These are phyloP conservation scores for Eudemis profundana DNA, from an alignment of 2,888 invertebrate species.

Conservation along the genomic window DNA sequence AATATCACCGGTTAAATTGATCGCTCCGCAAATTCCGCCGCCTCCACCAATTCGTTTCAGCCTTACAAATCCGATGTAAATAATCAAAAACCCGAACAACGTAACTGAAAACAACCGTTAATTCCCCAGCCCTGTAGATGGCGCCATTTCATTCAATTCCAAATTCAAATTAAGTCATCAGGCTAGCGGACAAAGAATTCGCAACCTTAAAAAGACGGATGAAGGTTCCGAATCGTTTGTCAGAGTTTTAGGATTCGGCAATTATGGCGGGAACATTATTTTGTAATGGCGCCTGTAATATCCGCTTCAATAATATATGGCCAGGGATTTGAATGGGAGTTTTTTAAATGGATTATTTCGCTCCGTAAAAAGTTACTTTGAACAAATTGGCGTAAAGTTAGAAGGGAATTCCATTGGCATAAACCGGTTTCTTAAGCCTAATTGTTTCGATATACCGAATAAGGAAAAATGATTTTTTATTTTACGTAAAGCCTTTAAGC, in stretches of 20 bases:
- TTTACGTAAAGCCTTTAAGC: not conserved
- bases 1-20: slow-evolving; percentile 4
- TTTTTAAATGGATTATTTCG: slow-evolving; percentile 37
- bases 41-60: slow-evolving; percentile 19
- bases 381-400: slow-evolving; percentile 14
- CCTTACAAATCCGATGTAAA: slow-evolving; percentile 36
- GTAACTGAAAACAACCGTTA: slow-evolving; percentile 49
- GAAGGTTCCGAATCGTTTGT: slow-evolving; percentile 8
- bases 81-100: slow-evolving; percentile 38
- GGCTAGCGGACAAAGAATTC: not conserved
- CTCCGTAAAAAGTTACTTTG: slow-evolving; percentile 20
- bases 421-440: not conserved
- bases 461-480: not conserved
- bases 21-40: not conserved
- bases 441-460: not conserved
- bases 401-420: not conserved
- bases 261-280: slow-evolving; percentile 47
- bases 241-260: slow-evolving; percentile 10
- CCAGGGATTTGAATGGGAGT: slow-evolving; percentile 33
- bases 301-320: slow-evolving; percentile 42
- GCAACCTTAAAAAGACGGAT: not conserved
- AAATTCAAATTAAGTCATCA: slow-evolving; percentile 48
- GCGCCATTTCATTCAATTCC: slow-evolving; percentile 52
- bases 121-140: slow-evolving; percentile 49
- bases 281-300: slow-evolving; percentile 46